These are phyloP conservation scores for Cheilosia soror DNA, from an alignment of 2,888 invertebrate genomes.

Conservation along the genomic window DNA sequence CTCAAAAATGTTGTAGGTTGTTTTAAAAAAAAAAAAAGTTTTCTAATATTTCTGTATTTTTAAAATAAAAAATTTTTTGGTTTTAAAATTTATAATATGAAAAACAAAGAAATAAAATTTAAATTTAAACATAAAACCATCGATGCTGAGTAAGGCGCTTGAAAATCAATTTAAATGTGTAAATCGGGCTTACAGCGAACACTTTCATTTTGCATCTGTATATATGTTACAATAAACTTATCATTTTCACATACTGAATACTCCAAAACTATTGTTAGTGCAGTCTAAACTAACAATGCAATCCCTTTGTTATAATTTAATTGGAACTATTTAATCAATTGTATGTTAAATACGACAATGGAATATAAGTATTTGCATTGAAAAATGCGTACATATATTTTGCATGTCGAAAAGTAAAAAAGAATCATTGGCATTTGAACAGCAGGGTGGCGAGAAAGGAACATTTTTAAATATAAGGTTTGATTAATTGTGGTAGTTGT, in stretches of 20 bases:
- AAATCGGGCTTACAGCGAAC: slow-evolving; percentile 12
- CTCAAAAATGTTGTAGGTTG: slow-evolving; percentile 10
- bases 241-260: background rate
- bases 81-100: background rate
- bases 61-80: background rate
- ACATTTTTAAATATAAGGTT: no score
- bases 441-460: background rate
- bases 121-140: slow-evolving; percentile 13
- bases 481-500: no score
- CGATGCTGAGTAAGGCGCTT: background rate
- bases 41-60: slow-evolving; percentile 12
- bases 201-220: slow-evolving; percentile 3
- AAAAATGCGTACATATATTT: no score
- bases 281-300: slow-evolving; percentile 22
- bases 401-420: no score
- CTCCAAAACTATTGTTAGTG: background rate
- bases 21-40: background rate
- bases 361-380: background rate
- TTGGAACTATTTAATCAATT: slow-evolving; percentile 36
- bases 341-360: slow-evolving; percentile 17
- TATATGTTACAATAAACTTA: slow-evolving; percentile 5
- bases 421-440: background rate
- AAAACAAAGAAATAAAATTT: slow-evolving; percentile 2
- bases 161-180: slow-evolving; percentile 60
- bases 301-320: slow-evolving; percentile 30